Evolutionary conservation across 1,140 invertebrate genomes (phyloP).

Genomic region (Sitodiplosis mosellana): DNA sequence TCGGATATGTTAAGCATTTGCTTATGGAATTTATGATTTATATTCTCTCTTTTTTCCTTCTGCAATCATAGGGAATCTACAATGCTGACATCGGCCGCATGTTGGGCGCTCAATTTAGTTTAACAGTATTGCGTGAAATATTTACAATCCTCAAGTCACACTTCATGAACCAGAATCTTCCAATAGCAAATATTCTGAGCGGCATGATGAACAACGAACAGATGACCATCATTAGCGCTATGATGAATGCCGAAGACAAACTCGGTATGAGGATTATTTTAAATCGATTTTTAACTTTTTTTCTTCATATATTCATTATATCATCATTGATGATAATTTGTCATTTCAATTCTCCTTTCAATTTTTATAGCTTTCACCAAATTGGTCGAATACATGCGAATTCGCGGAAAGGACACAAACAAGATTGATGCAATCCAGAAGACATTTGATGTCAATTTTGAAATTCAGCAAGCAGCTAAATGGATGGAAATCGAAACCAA

Average conservation of each 20-base stretch:
- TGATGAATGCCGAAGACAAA: conserved; percentile 18
- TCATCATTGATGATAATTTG: too few species aligned
- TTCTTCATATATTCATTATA: too few species aligned
- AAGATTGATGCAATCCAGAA: too few species aligned
- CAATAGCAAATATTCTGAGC: conserved; percentile 11
- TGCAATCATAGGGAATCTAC: conserved; percentile 14
- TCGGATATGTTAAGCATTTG: background rate
- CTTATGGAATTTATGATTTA: background rate
- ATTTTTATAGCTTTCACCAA: too few species aligned
- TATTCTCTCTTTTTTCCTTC: background rate
- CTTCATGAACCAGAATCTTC: conserved; percentile 17
- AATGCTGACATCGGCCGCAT: conserved; percentile 13
- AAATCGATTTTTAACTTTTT: too few species aligned
- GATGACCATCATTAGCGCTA: conserved; percentile 15
- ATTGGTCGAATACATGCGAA: too few species aligned
- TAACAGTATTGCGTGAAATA: conserved; percentile 15
- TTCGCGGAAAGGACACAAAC: too few species aligned
- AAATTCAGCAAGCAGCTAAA: too few species aligned
- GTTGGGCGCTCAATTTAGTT: conserved; percentile 19
- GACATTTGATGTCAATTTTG: too few species aligned
- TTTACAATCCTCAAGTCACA: conserved; percentile 14
- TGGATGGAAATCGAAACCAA: too few species aligned
- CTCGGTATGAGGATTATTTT: background rate
- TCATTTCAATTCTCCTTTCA: too few species aligned
- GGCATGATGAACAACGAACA: conserved; percentile 18